phyloP scores from a whole-genome alignment of 2,888 invertebrate species.

The Parnassius apollo region DNA sequence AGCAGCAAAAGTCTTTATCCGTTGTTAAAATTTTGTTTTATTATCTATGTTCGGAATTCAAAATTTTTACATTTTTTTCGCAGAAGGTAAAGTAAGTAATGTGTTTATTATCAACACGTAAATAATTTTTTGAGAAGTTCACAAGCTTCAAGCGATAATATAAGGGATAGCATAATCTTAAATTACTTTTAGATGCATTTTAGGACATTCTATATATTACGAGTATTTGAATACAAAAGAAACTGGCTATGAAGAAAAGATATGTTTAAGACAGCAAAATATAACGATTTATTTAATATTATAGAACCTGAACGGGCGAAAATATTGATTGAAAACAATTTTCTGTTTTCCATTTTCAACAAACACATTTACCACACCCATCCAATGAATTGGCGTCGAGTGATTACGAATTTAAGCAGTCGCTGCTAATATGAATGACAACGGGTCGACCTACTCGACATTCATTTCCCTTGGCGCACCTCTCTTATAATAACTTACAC shows the following conservation, averaged over 20 bases:
- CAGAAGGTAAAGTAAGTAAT: conserved; percentile 13
- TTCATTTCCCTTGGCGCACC: conserved; percentile 79
- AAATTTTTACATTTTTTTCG: conserved; percentile 13
- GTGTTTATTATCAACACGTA: conserved; percentile 13
- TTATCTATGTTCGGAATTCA: conserved; percentile 21
- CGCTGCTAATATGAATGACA: conserved; percentile 80
- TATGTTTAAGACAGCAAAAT: not conserved
- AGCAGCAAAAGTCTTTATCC: not conserved
- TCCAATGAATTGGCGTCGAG: conserved; percentile 66
- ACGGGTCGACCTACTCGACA: conserved; percentile 77
- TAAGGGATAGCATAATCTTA: conserved; percentile 9
- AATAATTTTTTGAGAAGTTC: conserved; percentile 18
- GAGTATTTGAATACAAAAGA: not conserved
- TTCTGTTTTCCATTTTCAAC: conserved; percentile 1
- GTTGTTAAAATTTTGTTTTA: conserved; percentile 29
- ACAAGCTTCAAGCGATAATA: conserved; percentile 6
- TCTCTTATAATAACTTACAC: conserved; percentile 80
- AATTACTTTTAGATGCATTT: not conserved
- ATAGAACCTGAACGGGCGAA: not conserved
- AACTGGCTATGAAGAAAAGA: not conserved
- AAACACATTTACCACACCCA: conserved; percentile 48
- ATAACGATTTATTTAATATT: not conserved
- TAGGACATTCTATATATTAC: not conserved
- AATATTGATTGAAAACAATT: not conserved
- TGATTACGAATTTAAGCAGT: conserved; percentile 79